These are phyloP conservation scores for Zosterops hypoxanthus DNA, from an alignment of 2,113 vertebrate species.

Conservation along the genomic window DNA sequence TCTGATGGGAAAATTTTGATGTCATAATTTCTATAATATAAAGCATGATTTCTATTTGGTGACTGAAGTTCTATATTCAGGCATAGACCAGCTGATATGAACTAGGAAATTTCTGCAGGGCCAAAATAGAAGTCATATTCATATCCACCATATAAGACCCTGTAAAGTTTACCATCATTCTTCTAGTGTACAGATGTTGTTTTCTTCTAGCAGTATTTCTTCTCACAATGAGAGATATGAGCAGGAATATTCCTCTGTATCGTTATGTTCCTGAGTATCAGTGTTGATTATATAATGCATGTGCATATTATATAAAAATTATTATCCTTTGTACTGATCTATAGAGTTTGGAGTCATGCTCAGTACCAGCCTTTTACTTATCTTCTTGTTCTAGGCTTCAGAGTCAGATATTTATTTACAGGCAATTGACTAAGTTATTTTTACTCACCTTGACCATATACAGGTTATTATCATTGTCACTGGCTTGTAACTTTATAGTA, in stretches of 20 bases:
- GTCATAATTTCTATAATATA: constrained; percentile 4
- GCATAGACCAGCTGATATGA: background rate
- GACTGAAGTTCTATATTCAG: background rate
- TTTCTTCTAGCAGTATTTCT: background rate
- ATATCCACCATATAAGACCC: background rate
- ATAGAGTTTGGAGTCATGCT: background rate
- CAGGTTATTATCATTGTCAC: background rate
- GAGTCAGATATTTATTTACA: background rate
- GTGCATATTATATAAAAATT: background rate
- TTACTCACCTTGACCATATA: background rate
- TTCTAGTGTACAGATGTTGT: background rate
- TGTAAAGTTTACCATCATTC: background rate
- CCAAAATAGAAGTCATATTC: background rate
- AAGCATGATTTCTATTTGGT: background rate
- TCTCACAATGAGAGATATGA: background rate
- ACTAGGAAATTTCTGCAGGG: background rate
- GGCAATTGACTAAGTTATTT: background rate
- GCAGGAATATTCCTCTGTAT: background rate
- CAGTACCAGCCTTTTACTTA: background rate
- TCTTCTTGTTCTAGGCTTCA: background rate
- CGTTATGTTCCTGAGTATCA: background rate
- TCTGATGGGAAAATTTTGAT: background rate
- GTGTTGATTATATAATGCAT: background rate
- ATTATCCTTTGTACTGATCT: background rate
- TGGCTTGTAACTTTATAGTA: background rate